phyloP scores from a whole-genome alignment of 2,113 vertebrate species.

The Rousettus leschenaultii region DNA sequence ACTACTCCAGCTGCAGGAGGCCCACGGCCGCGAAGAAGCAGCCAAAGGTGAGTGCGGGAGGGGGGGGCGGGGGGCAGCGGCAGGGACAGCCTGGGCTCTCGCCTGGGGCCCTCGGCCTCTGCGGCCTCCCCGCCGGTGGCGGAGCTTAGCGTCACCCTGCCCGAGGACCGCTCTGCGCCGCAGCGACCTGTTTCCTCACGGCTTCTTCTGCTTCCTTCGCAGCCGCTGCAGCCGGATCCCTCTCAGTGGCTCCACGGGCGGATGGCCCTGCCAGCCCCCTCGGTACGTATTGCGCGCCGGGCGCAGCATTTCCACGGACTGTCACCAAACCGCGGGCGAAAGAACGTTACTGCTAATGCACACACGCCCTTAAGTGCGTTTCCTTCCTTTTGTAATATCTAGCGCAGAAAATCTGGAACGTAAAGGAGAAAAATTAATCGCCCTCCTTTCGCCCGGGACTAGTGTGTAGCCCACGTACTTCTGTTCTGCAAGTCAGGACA shows the following conservation, averaged over 20 bases:
- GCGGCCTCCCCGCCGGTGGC: background rate
- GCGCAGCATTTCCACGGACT: background rate
- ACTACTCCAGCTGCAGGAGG: constrained; percentile 90
- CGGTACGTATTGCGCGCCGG: constrained; percentile 45
- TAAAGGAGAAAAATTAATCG: background rate
- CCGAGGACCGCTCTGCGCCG: background rate
- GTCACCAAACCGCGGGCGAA: too few species aligned
- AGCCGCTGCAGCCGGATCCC: constrained; percentile 63
- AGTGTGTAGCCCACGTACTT: background rate
- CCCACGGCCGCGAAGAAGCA: constrained; percentile 85
- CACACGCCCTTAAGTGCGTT: background rate
- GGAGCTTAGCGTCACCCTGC: background rate
- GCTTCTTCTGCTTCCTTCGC: background rate
- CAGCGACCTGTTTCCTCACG: background rate
- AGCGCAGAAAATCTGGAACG: background rate
- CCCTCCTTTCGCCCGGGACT: background rate
- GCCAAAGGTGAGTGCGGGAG: constrained; percentile 84
- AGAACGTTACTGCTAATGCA: too few species aligned
- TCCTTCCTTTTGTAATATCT: background rate
- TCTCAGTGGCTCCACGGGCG: constrained; percentile 69
- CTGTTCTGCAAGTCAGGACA: background rate
- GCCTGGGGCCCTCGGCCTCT: too few species aligned
- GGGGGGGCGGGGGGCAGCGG: too few species aligned
- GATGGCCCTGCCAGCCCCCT: constrained; percentile 61
- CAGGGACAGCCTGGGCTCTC: too few species aligned